A percentile compares a stretch with the other conserved stretches of the same genome.
Conservation (phyloP, 1,140 invertebrate genomes). For the Cyphomyrmex costatus region DNA sequence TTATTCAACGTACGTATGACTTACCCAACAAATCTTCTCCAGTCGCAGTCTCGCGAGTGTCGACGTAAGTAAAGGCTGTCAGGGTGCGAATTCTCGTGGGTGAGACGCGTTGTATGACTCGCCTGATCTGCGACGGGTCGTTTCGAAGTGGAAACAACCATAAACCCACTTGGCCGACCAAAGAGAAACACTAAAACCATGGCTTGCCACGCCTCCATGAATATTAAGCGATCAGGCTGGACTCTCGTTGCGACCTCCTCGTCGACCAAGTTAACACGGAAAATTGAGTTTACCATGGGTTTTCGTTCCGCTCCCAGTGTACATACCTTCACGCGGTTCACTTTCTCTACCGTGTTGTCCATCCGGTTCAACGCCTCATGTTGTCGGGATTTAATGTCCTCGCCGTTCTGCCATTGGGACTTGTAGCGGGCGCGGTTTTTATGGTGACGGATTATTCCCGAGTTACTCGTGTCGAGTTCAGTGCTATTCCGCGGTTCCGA, state of each 20-base stretch:
- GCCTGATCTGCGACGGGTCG: conserved; percentile 42
- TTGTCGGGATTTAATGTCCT: conserved; percentile 44
- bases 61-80: background rate
- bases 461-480: conserved; percentile 66
- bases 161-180: conserved; percentile 60
- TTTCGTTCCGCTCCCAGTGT: conserved; percentile 43
- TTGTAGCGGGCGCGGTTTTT: conserved; percentile 43
- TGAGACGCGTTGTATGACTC: conserved; percentile 11
- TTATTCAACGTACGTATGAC: background rate
- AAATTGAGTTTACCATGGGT: conserved; percentile 68
- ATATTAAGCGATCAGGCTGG: conserved; percentile 77
- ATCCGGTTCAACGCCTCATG: background rate
- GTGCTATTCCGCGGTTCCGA: conserved; percentile 29
- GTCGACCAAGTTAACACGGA: conserved; percentile 65
- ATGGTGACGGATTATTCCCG: conserved; percentile 62
- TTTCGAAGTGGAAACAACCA: conserved; percentile 68
- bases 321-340: conserved; percentile 13
- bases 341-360: conserved; percentile 36
- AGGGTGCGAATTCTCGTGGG: conserved; percentile 18
- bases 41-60: background rate
- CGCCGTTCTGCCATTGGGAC: conserved; percentile 22
- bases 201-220: conserved; percentile 66
- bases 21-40: background rate
- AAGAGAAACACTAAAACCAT: conserved; percentile 55
- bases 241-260: conserved; percentile 62